These are phyloP conservation scores for Oligia strigilis DNA, from an alignment of 2,888 invertebrate species.

Conservation along the genomic window DNA sequence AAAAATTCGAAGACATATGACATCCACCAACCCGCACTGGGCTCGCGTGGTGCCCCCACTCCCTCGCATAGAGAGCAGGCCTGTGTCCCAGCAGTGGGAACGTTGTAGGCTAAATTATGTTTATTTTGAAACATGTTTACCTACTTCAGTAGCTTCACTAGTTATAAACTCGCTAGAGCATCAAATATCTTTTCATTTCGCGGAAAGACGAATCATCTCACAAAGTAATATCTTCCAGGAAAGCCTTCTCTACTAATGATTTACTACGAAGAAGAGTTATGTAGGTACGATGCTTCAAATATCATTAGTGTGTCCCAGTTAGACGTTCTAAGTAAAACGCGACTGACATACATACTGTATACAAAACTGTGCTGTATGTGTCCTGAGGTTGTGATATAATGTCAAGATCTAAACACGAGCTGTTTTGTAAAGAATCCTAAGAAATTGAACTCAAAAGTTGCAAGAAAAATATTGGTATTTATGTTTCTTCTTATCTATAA, in stretches of 20 bases:
- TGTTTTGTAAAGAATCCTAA: not conserved
- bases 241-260: conserved; percentile 1
- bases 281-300: conserved; percentile 11
- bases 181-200: not conserved
- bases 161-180: not conserved
- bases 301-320: conserved; percentile 47
- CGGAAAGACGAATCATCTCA: conserved; percentile 1
- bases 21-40: not conserved
- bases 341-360: not conserved
- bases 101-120: no score
- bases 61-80: no score
- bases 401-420: not conserved
- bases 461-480: not conserved
- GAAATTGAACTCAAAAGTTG: not conserved
- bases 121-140: not conserved
- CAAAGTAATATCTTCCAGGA: conserved; percentile 8
- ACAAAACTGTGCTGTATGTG: not conserved
- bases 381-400: not conserved
- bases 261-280: not conserved
- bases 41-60: no score
- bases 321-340: conserved; percentile 18
- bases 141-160: not conserved
- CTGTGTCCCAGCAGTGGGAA: no score
- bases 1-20: not conserved
- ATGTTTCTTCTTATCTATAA: no score